Evolutionary conservation across 2,888 invertebrate genomes (phyloP).

Genomic region (Pheosia gnoma): DNA sequence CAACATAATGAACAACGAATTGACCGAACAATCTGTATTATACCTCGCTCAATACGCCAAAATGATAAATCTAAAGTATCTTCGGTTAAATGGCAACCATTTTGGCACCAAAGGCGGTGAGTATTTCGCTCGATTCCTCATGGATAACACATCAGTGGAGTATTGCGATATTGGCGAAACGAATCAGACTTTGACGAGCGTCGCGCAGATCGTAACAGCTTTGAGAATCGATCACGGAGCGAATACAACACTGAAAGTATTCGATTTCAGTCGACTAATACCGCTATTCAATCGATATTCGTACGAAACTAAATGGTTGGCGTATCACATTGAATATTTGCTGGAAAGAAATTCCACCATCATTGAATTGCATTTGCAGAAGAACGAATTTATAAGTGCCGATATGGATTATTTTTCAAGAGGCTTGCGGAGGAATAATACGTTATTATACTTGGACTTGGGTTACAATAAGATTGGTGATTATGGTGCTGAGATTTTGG

Average conservation of each 20-base stretch:
- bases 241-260: slow-evolving; percentile 61
- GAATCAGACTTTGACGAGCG: slow-evolving; percentile 81
- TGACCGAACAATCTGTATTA: slow-evolving; percentile 70
- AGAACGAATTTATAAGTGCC: slow-evolving; percentile 84
- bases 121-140: slow-evolving; percentile 77
- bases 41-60: slow-evolving; percentile 62
- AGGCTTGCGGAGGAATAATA: slow-evolving; percentile 78
- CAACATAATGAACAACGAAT: slow-evolving; percentile 83
- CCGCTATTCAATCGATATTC: slow-evolving; percentile 68
- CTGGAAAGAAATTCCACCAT: slow-evolving; percentile 69
- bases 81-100: slow-evolving; percentile 85
- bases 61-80: slow-evolving; percentile 71
- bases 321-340: slow-evolving; percentile 76
- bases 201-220: slow-evolving; percentile 79
- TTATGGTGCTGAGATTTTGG: slow-evolving; percentile 81
- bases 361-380: slow-evolving; percentile 84
- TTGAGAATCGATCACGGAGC: slow-evolving; percentile 68
- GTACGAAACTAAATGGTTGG: slow-evolving; percentile 76
- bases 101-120: slow-evolving; percentile 81
- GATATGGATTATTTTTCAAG: slow-evolving; percentile 83
- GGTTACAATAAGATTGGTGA: slow-evolving; percentile 85
- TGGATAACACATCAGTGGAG: slow-evolving; percentile 70
- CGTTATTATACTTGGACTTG: slow-evolving; percentile 84
- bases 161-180: slow-evolving; percentile 84
- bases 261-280: slow-evolving; percentile 69